Percentiles rank a stretch among this genome's conserved stretches.
phyloP scores from a whole-genome alignment of 2,888 invertebrate species.

The Hedya salicella region DNA sequence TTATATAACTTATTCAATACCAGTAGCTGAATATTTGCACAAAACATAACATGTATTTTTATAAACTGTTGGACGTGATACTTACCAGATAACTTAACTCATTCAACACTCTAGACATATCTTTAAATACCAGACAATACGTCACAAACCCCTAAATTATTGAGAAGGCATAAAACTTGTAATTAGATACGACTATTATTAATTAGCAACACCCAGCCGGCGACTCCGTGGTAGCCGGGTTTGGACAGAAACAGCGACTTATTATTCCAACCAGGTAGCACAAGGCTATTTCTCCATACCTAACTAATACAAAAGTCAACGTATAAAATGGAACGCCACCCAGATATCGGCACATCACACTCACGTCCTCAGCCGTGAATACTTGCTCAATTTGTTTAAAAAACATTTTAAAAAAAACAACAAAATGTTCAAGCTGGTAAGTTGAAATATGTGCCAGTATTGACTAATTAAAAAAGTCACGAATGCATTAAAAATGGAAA shows the following conservation, averaged over 20 bases:
- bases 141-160: constrained; percentile 1
- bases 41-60: too few relatives aligned
- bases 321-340: constrained; percentile 60
- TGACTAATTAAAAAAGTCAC: constrained; percentile 9
- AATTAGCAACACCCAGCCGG: constrained; percentile 30
- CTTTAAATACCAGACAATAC: constrained; percentile 10
- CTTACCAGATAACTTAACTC: too few relatives aligned
- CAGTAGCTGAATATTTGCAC: too few relatives aligned
- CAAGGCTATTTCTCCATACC: constrained; percentile 60
- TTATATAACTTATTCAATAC: too few relatives aligned
- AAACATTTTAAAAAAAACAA: constrained; percentile 33
- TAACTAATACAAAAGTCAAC: constrained; percentile 52
- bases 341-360: constrained; percentile 51
- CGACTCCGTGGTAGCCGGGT: constrained; percentile 22
- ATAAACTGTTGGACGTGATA: too few relatives aligned
- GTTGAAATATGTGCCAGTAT: constrained; percentile 49
- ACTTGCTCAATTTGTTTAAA: constrained; percentile 44
- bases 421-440: constrained; percentile 80
- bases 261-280: constrained; percentile 59
- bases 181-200: constrained; percentile 32
- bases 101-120: constrained; percentile 1
- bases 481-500: constrained; percentile 2
- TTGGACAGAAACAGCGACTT: constrained; percentile 40
- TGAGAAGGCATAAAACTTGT: constrained; percentile 18
- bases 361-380: constrained; percentile 47